Base-by-base conservation (phyloP, 2,113 vertebrate genomes). In the Erythrolamprus reginae region DNA sequence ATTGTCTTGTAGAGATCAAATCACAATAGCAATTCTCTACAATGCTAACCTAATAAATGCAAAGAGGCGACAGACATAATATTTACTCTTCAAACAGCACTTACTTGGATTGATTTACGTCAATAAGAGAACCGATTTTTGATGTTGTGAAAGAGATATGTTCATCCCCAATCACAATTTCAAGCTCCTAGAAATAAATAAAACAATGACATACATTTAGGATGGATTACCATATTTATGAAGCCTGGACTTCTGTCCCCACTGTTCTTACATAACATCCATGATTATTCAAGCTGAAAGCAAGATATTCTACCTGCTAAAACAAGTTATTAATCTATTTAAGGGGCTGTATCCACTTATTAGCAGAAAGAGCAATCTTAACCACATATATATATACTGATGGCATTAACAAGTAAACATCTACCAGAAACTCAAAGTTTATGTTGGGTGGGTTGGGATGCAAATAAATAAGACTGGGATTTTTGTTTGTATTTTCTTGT, bases 81-180 rank as follows among this genome's bases (percentile, higher is more conserved):
- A 45, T 82, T 89, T 6, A 33, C 38, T 77, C 42, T n/a, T 87
- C 51, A 83, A 84, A 88, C 5, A 51, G 53, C 45, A 98, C 99
- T 85, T 97, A 99, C 99, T 99, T 99, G 85, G 99, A 99, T 91
- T 99, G 99, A 96, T 99, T 99, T 90, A 99, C 99, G 38, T 99
- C 99, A 90, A 99, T 99, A 95, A 99, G 97, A 10, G 99, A 99
- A 93, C 99, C 99, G 0, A 99, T 99, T 97, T 99, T 99, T 94
- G 99, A 99, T 0, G 99, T 99, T 86, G 99, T 99, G 92, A 99
- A 99, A 92, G 99, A 99, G 96, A 99, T 99, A 94, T 99, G 99
- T 91, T 99, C 99, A 0, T 99, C 99, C n/a, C 99, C 99, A 0
- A 99, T 99, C 90, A 99, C 99, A 9, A 99, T 99, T 96, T 99